Conservation (phyloP, 2,888 invertebrate genomes). For the Gymnocheta viridis region DNA sequence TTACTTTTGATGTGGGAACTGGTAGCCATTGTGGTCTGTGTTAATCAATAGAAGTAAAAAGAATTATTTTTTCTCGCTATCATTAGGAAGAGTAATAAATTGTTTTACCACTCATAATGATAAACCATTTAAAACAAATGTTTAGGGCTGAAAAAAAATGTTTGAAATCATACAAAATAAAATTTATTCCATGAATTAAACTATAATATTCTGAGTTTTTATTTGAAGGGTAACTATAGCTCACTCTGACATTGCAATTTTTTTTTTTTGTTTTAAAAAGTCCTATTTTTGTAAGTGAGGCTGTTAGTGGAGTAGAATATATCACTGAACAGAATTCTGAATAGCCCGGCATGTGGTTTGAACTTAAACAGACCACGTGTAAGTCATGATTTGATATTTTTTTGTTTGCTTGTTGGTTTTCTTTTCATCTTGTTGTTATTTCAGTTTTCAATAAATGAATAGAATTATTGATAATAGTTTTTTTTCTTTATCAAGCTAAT, state of each 20-base stretch:
- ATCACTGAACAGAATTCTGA: background rate
- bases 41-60: slow-evolving; percentile 25
- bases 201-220: background rate
- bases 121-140: slow-evolving; percentile 50
- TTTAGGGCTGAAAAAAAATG: slow-evolving; percentile 46
- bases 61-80: slow-evolving; percentile 31
- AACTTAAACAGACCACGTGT: slow-evolving; percentile 65
- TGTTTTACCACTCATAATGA: slow-evolving; percentile 38
- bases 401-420: slow-evolving; percentile 25
- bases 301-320: background rate
- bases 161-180: background rate
- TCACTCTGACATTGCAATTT: slow-evolving; percentile 62
- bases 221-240: slow-evolving; percentile 54
- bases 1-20: slow-evolving; percentile 61
- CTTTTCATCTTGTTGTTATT: slow-evolving; percentile 9
- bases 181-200: slow-evolving; percentile 43
- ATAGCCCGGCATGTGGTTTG: slow-evolving; percentile 65
- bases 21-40: slow-evolving; percentile 54
- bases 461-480: slow-evolving; percentile 39
- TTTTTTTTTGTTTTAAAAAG: slow-evolving; percentile 11
- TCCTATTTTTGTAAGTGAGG: slow-evolving; percentile 2
- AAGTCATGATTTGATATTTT: slow-evolving; percentile 55
- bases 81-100: slow-evolving; percentile 50
- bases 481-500: slow-evolving; percentile 32
- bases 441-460: slow-evolving; percentile 18